These are phyloP conservation scores for Saccostrea glomerata DNA, from an alignment of 1,140 invertebrate genomes.

Conservation along the genomic window DNA sequence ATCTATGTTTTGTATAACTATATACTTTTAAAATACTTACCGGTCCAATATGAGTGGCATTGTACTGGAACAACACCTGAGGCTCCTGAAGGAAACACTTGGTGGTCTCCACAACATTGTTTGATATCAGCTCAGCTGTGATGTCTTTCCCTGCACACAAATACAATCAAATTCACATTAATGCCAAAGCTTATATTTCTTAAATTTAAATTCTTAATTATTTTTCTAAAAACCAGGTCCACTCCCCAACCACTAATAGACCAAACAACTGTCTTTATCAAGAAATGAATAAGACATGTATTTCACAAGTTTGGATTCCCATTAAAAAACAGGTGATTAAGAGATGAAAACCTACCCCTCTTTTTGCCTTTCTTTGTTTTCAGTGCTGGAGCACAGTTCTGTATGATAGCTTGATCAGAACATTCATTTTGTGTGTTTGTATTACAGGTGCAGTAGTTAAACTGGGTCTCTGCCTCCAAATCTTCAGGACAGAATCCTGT, in stretches of 20 bases:
- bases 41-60: background rate
- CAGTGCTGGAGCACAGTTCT: conserved; percentile 55
- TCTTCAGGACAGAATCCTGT: conserved; percentile 59
- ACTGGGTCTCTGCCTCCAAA: background rate
- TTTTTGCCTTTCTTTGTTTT: conserved; percentile 49
- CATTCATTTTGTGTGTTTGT: conserved; percentile 43
- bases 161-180: too few relatives aligned
- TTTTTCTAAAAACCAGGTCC: too few relatives aligned
- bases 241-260: too few relatives aligned
- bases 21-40: background rate
- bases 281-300: too few relatives aligned
- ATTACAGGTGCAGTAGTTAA: conserved; percentile 62
- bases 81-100: conserved; percentile 50
- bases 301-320: too few relatives aligned
- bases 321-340: too few relatives aligned
- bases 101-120: conserved; percentile 42
- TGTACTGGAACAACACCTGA: conserved; percentile 46
- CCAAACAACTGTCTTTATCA: too few relatives aligned
- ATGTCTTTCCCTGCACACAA: conserved; percentile 56
- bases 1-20: background rate
- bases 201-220: too few relatives aligned
- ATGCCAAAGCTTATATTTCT: too few relatives aligned
- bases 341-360: conserved; percentile 49
- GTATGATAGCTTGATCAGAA: conserved; percentile 42
- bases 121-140: conserved; percentile 40